Base-by-base conservation (phyloP, 2,797 vertebrate genomes). In the Heteromormyrus szaboi region DNA sequence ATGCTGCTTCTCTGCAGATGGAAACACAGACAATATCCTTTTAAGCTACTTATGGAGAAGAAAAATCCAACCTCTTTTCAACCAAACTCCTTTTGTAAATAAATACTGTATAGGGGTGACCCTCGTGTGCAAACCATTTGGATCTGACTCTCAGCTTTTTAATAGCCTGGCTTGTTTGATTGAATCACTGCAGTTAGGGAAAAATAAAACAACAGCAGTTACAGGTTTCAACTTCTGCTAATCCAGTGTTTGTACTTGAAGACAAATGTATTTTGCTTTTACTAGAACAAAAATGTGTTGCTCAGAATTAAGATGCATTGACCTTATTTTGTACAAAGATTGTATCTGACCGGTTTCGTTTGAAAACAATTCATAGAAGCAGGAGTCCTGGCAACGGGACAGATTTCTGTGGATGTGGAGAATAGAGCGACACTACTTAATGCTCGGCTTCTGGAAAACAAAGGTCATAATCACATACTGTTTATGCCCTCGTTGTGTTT, bases 281-380 rank as follows among this genome's bases (percentile, higher is more conserved):
- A 86, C 83, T 89, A 89, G 84, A 89, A 89, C 88, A 89, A 96
- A 76, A 95, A 95, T 92, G 94, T 97, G 96, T 97, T 97, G 96
- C 96, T 97, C 97, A 97, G 96, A 97, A 85, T 97, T 91, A 96
- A 95, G 92, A 97, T 97, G 96, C 97, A 96, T 97, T 97, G 97
- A 98, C 98, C 98, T 99, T 99, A 98, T 96, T 97, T 93, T 99
- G 97, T 99, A 97, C 93, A 98, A 96, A 98, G 95, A 97, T 96
- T 95, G 94, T 94, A 95, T 95, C 96, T 96, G 96, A 96, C 95
- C 44, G 0, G 91, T 94, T 93, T 92, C 93, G 91, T 95, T 94
- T 92, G 90, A 95, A 94, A 93, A 90, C 93, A 93, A 6, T 84
- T 94, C 92, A 91, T 48, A 14, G 59, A 46, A 56, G 81, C 46